These are phyloP conservation scores for Pteruthius melanotis DNA, from an alignment of 2,113 vertebrate species.

Conservation along the genomic window DNA sequence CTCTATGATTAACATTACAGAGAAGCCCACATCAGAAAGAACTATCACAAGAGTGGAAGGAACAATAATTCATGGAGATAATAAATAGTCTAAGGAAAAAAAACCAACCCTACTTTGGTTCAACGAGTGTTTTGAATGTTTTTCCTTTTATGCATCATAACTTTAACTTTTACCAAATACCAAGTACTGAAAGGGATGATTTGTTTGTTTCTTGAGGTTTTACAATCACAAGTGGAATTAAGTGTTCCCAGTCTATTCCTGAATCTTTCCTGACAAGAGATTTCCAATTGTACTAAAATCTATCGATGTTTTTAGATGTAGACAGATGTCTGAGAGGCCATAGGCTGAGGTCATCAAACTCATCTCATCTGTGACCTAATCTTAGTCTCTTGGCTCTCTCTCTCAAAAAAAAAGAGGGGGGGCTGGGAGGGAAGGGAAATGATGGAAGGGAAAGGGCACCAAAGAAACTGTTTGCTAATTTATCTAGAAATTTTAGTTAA, in stretches of 20 bases:
- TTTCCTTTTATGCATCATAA: neutral
- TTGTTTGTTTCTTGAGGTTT: neutral
- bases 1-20: slow-evolving; percentile 61
- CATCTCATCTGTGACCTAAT: slow-evolving; percentile 42
- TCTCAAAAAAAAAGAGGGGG: fast-evolving
- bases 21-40: slow-evolving; percentile 24
- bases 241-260: neutral
- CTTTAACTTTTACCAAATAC: neutral
- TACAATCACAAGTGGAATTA: neutral
- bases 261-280: neutral
- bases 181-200: neutral
- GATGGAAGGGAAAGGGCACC: neutral
- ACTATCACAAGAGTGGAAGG: neutral
- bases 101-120: neutral
- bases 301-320: neutral
- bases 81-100: neutral
- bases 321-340: slow-evolving; percentile 43
- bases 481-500: neutral
- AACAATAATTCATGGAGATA: slow-evolving; percentile 52
- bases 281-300: slow-evolving; percentile 24
- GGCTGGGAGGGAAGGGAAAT: fast-evolving
- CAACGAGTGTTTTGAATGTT: neutral
- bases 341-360: slow-evolving; percentile 46
- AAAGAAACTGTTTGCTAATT: neutral
- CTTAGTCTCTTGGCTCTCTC: neutral